Evolutionary conservation across 2,797 vertebrate species (phyloP), one percentile per base, ranked within the genome.

Genomic region (Arnoldichthys spilopterus): DNA sequence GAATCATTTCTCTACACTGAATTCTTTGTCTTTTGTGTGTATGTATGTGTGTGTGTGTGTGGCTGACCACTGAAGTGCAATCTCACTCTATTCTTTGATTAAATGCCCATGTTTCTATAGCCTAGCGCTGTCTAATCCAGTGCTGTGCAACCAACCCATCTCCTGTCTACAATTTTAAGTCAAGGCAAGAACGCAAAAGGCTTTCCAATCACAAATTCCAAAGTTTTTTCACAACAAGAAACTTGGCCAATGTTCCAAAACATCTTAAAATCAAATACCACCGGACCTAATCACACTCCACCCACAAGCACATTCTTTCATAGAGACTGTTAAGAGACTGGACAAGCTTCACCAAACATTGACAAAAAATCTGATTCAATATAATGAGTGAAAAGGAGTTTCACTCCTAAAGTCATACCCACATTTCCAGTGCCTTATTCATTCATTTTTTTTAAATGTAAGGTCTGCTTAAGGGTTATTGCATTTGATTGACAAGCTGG

Each of bases 1-100:
- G 73, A 83, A 78, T 81, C 77, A 72, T 74, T 76, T 67, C 69
- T 84, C 63, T 45, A 43, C 59, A 58, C 40, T n/a, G 37, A 53
- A 11, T 56, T 66, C 51, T 45, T 59, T 47, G 32, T 53, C 56
- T 40, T 68, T 54, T 61, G 76, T 58, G 67, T 5, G 5, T 20
- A 54, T 68, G 49, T 76, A 63, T 68, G 74, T 76, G 74, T 58
- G 30, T 76, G 30, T 53, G 64, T n/a, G 59, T 54, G 58, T 51
- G 20, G 34, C 20, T 61, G 30, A 64, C 43, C 59, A 72, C 11
- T 47, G 67, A 79, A 61, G 70, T 12, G 58, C 4, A 30, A 51
- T 82, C 73, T 74, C 30, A 26, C 40, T 74, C 18, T 63, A 75
- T 79, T 28, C 34, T 37, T n/a, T 62, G 62, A 76, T 72, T 37